Evolutionary conservation across 2,888 invertebrate species (phyloP), one percentile per base, ranked within the genome.

Genomic region (Oscheius sp.): DNA sequence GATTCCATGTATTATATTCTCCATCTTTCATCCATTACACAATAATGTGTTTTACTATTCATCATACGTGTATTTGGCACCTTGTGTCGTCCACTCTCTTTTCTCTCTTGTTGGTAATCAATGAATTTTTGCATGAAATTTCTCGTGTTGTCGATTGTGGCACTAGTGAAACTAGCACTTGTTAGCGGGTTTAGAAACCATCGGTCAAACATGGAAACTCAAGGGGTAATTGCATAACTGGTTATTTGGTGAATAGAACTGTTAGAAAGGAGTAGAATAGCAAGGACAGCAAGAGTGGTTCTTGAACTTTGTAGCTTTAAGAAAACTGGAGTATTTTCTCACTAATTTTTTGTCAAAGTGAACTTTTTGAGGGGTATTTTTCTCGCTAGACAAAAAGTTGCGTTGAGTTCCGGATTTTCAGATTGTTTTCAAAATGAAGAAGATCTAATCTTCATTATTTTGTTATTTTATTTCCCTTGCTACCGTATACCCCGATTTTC

Each of bases 1-100:
- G 64, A 64, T 46, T 45, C 48, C 25, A 29, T 46, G 34, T 64
- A 61, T 61, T 61, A 61, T 45, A 45, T 61, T 29, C 45, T 61
- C 29, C 61, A 42, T 61, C 61, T 61, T 25, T 45, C 61, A 61
- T n/a, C 45, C 29, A 23, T 42, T 45, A 45, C 45, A 25, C n/a
- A 45, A 27, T 61, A 45, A 29, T 55, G 8, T 37, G 34, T 34
- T 15, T n/a, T n/a, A n/a, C 37, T 55, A 34, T 61, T 61, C 20
- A 20, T 42, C 6, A 29, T 61, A 61, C 61, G 61, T 61, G 61
- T 61, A 61, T 61, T 61, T 31, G 45, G 42, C 61, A 42, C 29
- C 27, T 45, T 45, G 61, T 61, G 61, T 61, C 42, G 27, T 61
- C 29, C n/a, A n/a, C n/a, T n/a, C n/a, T n/a, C n/a, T n/a, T n/a